phyloP scores from a whole-genome alignment of 1,140 invertebrate species.

The Octopus sinensis region DNA sequence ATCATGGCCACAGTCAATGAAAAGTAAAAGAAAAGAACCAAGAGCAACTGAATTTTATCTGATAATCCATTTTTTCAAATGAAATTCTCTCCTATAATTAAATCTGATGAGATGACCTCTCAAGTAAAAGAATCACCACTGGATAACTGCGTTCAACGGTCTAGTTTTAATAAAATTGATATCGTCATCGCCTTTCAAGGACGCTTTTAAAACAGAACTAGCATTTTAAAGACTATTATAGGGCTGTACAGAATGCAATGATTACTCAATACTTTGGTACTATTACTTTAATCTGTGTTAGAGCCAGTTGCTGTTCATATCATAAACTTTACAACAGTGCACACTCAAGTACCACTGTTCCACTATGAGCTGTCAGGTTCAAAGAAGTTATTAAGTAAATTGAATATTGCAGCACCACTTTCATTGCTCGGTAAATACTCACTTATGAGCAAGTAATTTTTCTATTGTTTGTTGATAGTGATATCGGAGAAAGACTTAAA shows the following conservation, averaged over 20 bases:
- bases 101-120: neutral
- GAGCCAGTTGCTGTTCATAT: neutral
- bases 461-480: neutral
- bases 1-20: no score
- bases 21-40: neutral
- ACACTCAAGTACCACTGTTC: neutral
- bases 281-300: conserved; percentile 8
- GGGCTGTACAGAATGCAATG: neutral
- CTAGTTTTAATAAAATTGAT: conserved; percentile 6
- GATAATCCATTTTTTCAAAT: neutral
- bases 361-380: neutral
- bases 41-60: neutral
- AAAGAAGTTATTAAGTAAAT: neutral
- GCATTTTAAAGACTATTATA: neutral
- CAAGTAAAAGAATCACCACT: neutral
- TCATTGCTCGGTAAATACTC: conserved; percentile 4
- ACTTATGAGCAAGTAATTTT: neutral
- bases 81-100: neutral
- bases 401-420: conserved; percentile 4
- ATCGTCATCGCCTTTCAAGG: neutral
- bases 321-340: conserved; percentile 1
- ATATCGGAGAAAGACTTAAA: neutral
- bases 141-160: neutral
- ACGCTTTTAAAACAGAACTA: conserved; percentile 2
- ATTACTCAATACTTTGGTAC: conserved; percentile 4